Evolutionary conservation across 2,113 vertebrate species (phyloP).

Genomic region (Ramphastos sulfuratus): DNA sequence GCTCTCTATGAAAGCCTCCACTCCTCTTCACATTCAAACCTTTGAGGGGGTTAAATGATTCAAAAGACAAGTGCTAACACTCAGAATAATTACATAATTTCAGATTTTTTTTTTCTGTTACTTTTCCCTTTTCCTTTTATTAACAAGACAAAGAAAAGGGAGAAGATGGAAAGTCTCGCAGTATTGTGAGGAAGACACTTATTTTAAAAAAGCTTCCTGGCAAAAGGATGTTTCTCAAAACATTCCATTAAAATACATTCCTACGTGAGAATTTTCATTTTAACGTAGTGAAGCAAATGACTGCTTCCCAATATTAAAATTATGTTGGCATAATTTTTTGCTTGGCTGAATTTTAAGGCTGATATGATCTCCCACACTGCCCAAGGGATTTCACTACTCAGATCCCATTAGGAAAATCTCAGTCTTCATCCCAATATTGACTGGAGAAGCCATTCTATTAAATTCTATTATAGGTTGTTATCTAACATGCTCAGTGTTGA

Average conservation of each 20-base stretch:
- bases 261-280: background rate
- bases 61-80: background rate
- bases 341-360: background rate
- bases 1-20: background rate
- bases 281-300: background rate
- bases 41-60: background rate
- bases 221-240: background rate
- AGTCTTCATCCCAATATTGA: background rate
- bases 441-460: slow-evolving; percentile 23
- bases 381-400: background rate
- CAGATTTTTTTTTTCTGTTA: background rate
- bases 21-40: background rate
- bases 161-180: background rate
- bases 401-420: slow-evolving; percentile 6
- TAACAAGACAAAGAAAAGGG: background rate
- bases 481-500: slow-evolving; percentile 6
- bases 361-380: background rate
- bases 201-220: background rate
- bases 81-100: background rate
- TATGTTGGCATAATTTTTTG: background rate
- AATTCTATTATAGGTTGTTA: slow-evolving; percentile 21
- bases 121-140: background rate
- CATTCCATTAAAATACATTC: background rate
- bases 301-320: slow-evolving; percentile 9
- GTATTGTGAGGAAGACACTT: background rate